Evolutionary conservation across 2,888 invertebrate species (phyloP), one percentile per base, ranked within the genome.

Genomic region (Seira musarum): DNA sequence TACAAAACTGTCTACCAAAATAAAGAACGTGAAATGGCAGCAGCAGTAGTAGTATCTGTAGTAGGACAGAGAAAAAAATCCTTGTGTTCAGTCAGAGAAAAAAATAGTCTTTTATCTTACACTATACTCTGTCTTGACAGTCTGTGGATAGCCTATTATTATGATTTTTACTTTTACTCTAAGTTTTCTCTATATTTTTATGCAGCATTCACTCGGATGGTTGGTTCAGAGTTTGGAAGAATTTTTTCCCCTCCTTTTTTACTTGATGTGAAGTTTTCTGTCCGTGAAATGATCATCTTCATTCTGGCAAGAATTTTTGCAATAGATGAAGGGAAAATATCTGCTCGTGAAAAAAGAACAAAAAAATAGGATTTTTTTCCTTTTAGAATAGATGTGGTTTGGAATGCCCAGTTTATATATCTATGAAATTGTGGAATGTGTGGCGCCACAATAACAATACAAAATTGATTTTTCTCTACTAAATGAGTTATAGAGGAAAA

Each of bases 131-230:
- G 69, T 49, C 69, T 69, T 40, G 40, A 57, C 17, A 53, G 57
- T 69, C 57, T 22, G 69, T 53, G 19, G 69, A 69, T 69, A 19
- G 69, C 57, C 69, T 57, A 69, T 69, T 69, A 69, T 57, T 24
- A 53, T 68, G 49, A 68, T 68, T 53, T 40, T 40, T 40, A 40
- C 40, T 40, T 40, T 69, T 69, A 69, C 53, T 69, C 5, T 21
- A 57, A 69, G 24, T 69, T 69, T 69, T 53, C 57, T 1, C 69
- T 69, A 57, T 25, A 69, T 69, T 69, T 57, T 57, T 69, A 69
- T 69, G 57, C 53, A 40, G 13, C 40, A 40, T 40, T 40, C 40
- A 40, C 40, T 40, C 13, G 40, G 6, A 40, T 40, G 40, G 5
- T 40, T 40, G 6, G 40, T 40, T 40, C 40, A 40, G 40, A 13